Conservation (phyloP, 30 jellyfish, hydroid and myxozoan species). For the Hydra vulgaris region DNA sequence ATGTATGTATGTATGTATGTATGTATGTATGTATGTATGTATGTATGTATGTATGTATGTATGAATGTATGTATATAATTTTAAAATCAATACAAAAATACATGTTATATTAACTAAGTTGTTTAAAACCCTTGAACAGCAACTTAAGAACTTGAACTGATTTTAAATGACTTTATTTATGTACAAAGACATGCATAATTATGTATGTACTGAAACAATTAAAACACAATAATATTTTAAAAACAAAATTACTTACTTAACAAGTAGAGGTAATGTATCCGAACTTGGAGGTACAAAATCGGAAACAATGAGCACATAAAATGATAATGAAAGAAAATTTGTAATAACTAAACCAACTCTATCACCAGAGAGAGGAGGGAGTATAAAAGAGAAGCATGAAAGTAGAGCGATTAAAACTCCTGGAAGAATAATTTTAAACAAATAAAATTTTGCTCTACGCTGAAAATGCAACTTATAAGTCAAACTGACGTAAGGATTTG, state of each 20-base stretch:
- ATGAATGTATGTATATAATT: too few relatives aligned
- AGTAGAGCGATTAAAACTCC: conserved; percentile 62
- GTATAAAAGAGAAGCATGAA: conserved; percentile 54
- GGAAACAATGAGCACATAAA: conserved; percentile 63
- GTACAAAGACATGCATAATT: too few relatives aligned
- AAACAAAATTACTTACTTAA: conserved; percentile 1
- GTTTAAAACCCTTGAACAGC: too few relatives aligned
- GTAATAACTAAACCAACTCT: conserved; percentile 74
- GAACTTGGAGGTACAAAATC: conserved; percentile 79
- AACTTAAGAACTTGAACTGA: too few relatives aligned
- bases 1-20: too few relatives aligned
- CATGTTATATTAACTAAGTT: too few relatives aligned
- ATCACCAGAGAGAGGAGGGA: conserved; percentile 79
- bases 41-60: too few relatives aligned
- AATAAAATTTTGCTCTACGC: conserved; percentile 55
- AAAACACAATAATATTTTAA: too few relatives aligned
- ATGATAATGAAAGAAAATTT: conserved; percentile 66
- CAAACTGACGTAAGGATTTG: conserved; percentile 60
- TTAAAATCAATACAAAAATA: too few relatives aligned
- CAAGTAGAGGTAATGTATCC: conserved; percentile 52
- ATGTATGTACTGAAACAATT: too few relatives aligned
- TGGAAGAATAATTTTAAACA: conserved; percentile 63
- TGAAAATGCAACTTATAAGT: conserved; percentile 37
- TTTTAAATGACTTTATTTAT: too few relatives aligned
- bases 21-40: too few relatives aligned